These are phyloP conservation scores for Aporophyla lueneburgensis DNA, from an alignment of 2,888 invertebrate species.

Conservation along the genomic window DNA sequence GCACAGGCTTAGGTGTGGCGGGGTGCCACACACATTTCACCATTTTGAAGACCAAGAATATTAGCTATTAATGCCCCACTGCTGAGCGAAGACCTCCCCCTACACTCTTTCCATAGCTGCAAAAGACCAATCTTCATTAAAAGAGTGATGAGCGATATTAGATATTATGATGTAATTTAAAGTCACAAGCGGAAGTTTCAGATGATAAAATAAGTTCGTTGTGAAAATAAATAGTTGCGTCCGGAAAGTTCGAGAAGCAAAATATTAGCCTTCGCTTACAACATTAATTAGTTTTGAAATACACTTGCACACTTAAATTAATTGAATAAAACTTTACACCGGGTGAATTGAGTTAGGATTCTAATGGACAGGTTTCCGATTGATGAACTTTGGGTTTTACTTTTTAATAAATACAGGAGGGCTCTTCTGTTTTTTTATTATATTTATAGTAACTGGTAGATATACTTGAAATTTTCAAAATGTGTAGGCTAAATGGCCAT, in stretches of 20 bases:
- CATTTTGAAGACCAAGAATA: background rate
- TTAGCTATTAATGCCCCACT: too few relatives aligned
- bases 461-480: too few relatives aligned
- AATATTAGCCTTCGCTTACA: conserved; percentile 42
- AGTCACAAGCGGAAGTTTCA: conserved; percentile 15
- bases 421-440: background rate
- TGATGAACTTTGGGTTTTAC: background rate
- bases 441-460: too few relatives aligned
- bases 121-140: too few relatives aligned
- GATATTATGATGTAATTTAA: background rate
- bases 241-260: conserved; percentile 37
- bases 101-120: too few relatives aligned
- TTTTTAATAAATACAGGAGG: background rate
- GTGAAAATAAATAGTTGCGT: conserved; percentile 41
- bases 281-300: conserved; percentile 52
- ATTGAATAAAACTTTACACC: conserved; percentile 18
- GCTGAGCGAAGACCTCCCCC: too few relatives aligned
- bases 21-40: background rate
- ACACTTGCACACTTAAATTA: conserved; percentile 16
- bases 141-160: too few relatives aligned
- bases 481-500: too few relatives aligned
- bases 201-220: conserved; percentile 18
- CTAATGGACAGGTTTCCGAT: background rate
- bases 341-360: background rate
- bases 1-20: background rate